These are phyloP conservation scores for Myioborus miniatus DNA, from an alignment of 2,797 vertebrate genomes.

Conservation along the genomic window DNA sequence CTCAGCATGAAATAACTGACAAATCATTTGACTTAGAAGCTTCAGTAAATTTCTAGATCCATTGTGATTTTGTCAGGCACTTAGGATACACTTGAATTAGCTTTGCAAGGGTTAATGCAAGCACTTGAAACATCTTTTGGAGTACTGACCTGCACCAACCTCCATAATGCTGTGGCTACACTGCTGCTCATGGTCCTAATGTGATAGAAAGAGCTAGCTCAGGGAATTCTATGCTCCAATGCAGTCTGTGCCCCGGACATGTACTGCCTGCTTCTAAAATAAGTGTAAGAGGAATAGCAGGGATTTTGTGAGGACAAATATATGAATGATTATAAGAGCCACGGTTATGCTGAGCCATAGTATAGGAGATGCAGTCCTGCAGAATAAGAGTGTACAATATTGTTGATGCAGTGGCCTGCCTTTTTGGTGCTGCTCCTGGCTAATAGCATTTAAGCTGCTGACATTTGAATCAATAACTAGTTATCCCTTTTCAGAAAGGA, in stretches of 20 bases:
- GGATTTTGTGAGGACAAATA: not conserved
- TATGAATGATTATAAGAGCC: not conserved
- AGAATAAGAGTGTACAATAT: not conserved
- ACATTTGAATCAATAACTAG: constrained; percentile 55
- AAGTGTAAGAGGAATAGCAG: not conserved
- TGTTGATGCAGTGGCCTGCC: not conserved
- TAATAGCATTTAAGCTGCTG: constrained; percentile 38
- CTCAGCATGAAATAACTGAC: not conserved
- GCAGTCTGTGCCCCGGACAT: not conserved
- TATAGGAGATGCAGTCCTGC: not conserved
- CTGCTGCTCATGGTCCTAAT: not conserved
- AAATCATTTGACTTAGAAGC: not conserved
- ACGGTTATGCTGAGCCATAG: not conserved
- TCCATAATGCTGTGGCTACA: not conserved
- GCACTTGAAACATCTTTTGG: not conserved
- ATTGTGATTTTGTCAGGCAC: not conserved
- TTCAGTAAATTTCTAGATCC: not conserved
- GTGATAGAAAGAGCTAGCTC: not conserved
- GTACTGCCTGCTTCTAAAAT: not conserved
- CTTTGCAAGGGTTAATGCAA: not conserved
- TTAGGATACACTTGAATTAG: not conserved
- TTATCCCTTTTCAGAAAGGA: constrained; percentile 32
- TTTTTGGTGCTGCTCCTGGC: not conserved
- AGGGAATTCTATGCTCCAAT: not conserved
- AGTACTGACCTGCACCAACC: not conserved